Evolutionary conservation across 2,797 vertebrate species (phyloP), one percentile per base, ranked within the genome.

Genomic region (Sebastes alutus): DNA sequence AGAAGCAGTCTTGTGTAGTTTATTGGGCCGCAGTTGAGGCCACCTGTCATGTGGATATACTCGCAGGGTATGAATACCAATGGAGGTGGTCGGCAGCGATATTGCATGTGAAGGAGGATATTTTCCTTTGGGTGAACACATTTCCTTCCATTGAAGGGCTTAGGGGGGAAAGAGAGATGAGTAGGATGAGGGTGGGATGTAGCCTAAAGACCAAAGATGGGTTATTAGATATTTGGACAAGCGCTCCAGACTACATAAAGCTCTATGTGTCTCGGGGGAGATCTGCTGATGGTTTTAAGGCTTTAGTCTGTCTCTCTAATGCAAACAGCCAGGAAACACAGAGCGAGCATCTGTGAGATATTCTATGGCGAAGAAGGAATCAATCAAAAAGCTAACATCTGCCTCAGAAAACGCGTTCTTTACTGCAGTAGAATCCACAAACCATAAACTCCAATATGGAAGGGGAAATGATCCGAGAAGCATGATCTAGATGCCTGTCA

Each of bases 211-310:
- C 92, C 83, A 81, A 83, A 81, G 82, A 90, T 81, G 80, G 92
- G 89, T 91, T 94, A 93, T 93, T 92, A 94, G 90, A 92, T 93
- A 94, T 94, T 92, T 93, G 87, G 91, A 93, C 89, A 92, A 90
- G 83, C 79, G 18, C 70, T 81, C 72, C 70, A 85, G 85, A 91
- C 92, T 83, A 73, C 84, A 78, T 83, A 82, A 89, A 87, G 84
- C 86, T 83, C 46, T 16, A 49, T 25, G 29, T 61, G 86, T 81
- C 93, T 87, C 56, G 0, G 78, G 87, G 89, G 89, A 80, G 85
- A 87, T 89, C 84, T 81, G 78, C 67, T 79, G 85, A 87, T 86
- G 88, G 72, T 88, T 89, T 93, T 88, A 78, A 88, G 80, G 88
- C 83, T 89, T 86, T 71, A 77, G 77, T 60, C 75, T 46, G 58